Evolutionary conservation across 1,140 invertebrate species (phyloP), one percentile per base, ranked within the genome.

Genomic region (Diorhabda elongata): DNA sequence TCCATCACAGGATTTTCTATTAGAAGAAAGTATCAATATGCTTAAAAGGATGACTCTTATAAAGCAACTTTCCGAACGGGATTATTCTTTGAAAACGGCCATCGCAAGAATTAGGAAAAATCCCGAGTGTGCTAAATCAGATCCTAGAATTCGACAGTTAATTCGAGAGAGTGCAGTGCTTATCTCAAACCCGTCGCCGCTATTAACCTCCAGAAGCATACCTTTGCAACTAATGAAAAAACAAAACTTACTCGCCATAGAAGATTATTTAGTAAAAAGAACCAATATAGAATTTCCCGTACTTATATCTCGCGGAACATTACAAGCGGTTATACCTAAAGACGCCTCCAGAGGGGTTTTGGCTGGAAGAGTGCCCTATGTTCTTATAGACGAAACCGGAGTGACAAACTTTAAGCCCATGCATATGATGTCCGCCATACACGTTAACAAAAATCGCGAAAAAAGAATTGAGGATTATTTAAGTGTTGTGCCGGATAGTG

Each of bases 271-370:
- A n/a, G 83, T 88, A 70, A 84, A 85, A 72, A 83, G 85, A 65
- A 86, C 82, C 71, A 85, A 85, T 61, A 84, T 85, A 71, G 80
- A 84, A 3, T 82, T 81, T 6, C 88, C 89, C 3, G 84, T 91
- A 47, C 85, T 93, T 76, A 91, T 93, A 58, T 85, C 91, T 68
- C 91, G 92, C 67, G 88, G 89, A 75, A 89, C 89, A 11, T 74
- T 91, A n/a, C 90, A 93, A 77, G 89, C 89, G 0, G 89, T 93
- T 2, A 87, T 93, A 26, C 92, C 92, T 0, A 84, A 88, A 57
- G 90, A 92, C 78, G 89, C 89, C 0, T 87, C 90, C 57, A 84
- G 89, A 42, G 87, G 87, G 26, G 90, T 93, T 5, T 80, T 92
- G 4, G 90, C 88, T 2, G 92, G 92, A 9, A 84, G 91, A 80